Evolutionary conservation across 92 coral and sea anemone species (phyloP), one percentile per base, ranked within the genome.

Genomic region (Heteractis magnifica): DNA sequence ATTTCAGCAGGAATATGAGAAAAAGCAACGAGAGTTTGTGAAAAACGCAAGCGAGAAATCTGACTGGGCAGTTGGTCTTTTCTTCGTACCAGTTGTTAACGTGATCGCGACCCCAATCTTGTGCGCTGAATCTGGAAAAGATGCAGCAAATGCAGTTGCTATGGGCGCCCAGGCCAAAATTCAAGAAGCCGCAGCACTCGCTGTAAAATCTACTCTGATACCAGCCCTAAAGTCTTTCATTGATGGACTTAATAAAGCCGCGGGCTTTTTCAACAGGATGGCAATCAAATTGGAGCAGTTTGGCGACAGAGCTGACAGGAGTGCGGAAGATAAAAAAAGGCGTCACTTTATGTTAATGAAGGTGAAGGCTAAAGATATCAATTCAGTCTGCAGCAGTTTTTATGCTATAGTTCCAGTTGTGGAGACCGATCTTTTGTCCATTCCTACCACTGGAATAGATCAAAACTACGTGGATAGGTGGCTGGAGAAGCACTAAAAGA

Each of bases 201-300:
- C 82, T 9, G 88, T 89, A 41, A 65, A 85, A 52, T 23, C 68
- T 4, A 18, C 79, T 15, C 77, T 91, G 52, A 90, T 91, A 56
- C 92, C 92, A 11, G 90, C 94, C 23, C 85, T 90, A 14, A 21
- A 79, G 52, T 6, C 12, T 21, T 81, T 92, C 74, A 90, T 92
- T 10, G 51, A 73, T 53, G 93, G 90, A 41, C 74, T 92, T 4
- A 16, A 21, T 15, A 58, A 59, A 53, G 93, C 93, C 14, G 93
- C 95, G 2, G 93, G 91, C 8, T 87, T 90, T 80, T 90, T 90
- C 91, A 80, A 82, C 12, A 77, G 71, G 10, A 79, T 92, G 91
- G 90, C 34, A 26, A 26, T 26, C 0, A 1, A 26, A 26, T 0
- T 26, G 34, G 34, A 26, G 34, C 34, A n/a, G n/a, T 26, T 26